Evolutionary conservation across 2,797 vertebrate genomes (phyloP), one percentile per base, ranked within the genome.

Genomic region (Sphenopsis melanotis): DNA sequence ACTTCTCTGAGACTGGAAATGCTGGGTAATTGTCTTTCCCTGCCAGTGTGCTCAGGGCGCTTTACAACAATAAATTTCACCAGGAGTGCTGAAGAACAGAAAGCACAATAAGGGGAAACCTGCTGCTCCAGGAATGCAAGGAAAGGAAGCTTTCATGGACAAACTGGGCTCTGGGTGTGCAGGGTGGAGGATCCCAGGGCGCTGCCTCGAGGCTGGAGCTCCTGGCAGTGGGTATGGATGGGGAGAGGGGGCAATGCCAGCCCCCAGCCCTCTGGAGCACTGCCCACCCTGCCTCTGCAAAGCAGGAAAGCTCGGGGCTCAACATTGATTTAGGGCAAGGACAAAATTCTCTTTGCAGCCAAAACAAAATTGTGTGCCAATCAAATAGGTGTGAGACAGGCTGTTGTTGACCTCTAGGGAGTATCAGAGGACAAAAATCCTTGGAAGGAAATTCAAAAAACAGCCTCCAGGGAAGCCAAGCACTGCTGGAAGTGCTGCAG

Each of bases 1-100:
- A 75, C 90, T 93, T 87, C 65, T 61, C 92, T 2, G 29, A 92
- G 90, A 74, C 94, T 95, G 92, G 93, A 97, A 93, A 89, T 89
- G 90, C 94, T 93, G 90, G 90, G 93, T 95, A 95, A 95, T 95
- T 95, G 94, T 95, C 94, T 95, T 92, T 95, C 82, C 92, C 94
- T 95, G 93, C 88, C 94, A 95, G 90, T 96, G 94, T 52, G 94
- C 96, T 93, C 90, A 95, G 87, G 86, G 95, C 69, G 2, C 71
- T 95, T 94, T 95, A 53, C 82, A 94, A 95, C 93, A 93, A 95
- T 91, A 93, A 91, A 96, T 94, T 93, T 93, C 92, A 95, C 89
- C 92, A 94, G 72, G 69, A 97, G 82, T 86, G 89, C 79, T 93
- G 86, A 91, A 83, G 94, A 85, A 8, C 60, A 59, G 90, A 85